A percentile compares a stretch with the other conserved stretches of the same genome.
Conservation (phyloP, 2,888 invertebrate species). For the Leptinotarsa peninsularis region DNA sequence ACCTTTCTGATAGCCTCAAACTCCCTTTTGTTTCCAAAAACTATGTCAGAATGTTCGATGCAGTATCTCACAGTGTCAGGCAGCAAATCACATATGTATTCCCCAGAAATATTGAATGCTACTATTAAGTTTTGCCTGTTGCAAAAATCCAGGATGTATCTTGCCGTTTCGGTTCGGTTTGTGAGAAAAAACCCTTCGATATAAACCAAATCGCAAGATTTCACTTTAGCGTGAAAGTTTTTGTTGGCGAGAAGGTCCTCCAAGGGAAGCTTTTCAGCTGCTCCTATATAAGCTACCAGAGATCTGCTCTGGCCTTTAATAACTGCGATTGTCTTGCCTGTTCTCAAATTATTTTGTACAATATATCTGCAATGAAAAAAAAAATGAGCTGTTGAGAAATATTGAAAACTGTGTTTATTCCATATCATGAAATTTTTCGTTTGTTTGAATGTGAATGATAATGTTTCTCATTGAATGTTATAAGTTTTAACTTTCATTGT, state of each 20-base stretch:
- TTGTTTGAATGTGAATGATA: not conserved
- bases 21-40: slow-evolving; percentile 72
- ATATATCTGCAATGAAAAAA: slow-evolving; percentile 52
- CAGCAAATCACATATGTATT: slow-evolving; percentile 68
- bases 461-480: too few species aligned
- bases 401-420: not conserved
- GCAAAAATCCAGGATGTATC: slow-evolving; percentile 66
- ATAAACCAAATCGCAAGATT: slow-evolving; percentile 63
- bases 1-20: slow-evolving; percentile 65
- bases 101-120: slow-evolving; percentile 70
- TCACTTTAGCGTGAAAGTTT: slow-evolving; percentile 50
- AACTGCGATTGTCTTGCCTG: slow-evolving; percentile 69
- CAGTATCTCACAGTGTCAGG: slow-evolving; percentile 64
- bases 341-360: slow-evolving; percentile 60
- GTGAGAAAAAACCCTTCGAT: slow-evolving; percentile 73
- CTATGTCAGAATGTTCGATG: slow-evolving; percentile 66
- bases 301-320: slow-evolving; percentile 66
- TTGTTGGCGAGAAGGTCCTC: slow-evolving; percentile 54
- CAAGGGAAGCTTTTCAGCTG: slow-evolving; percentile 66
- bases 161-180: slow-evolving; percentile 65
- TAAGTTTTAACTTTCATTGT: not conserved
- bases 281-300: slow-evolving; percentile 70
- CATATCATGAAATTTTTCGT: too few species aligned
- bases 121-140: slow-evolving; percentile 62
- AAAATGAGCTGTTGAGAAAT: not conserved